Conservation (phyloP, 2,888 invertebrate species). For the Pheosia tremula region DNA sequence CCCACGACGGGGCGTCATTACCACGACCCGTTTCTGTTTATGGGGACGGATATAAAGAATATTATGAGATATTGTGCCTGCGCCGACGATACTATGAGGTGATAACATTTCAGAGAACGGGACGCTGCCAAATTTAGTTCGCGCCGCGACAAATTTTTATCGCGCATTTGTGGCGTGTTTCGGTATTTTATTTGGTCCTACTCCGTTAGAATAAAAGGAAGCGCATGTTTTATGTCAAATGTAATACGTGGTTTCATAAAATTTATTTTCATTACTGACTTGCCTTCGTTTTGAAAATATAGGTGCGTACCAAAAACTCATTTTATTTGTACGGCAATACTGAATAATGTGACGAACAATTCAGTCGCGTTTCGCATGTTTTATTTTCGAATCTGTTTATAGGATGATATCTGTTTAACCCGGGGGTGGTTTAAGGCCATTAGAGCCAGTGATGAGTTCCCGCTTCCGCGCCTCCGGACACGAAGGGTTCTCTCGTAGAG, state of each 20-base stretch:
- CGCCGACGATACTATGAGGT: constrained; percentile 76
- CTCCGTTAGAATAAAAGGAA: constrained; percentile 18
- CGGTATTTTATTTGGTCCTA: constrained; percentile 29
- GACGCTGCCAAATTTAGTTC: constrained; percentile 64
- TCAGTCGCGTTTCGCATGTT: constrained; percentile 36
- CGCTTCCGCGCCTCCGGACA: constrained; percentile 73
- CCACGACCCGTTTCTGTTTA: constrained; percentile 81
- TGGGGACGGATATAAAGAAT: constrained; percentile 82
- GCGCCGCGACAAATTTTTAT: constrained; percentile 67
- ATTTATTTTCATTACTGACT: not conserved
- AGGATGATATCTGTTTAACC: constrained; percentile 66
- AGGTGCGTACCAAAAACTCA: constrained; percentile 11
- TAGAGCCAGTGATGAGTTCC: constrained; percentile 73
- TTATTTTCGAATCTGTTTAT: constrained; percentile 56
- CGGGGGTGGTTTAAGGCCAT: constrained; percentile 68
- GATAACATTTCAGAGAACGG: constrained; percentile 70
- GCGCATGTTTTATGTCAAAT: not conserved
- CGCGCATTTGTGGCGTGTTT: constrained; percentile 38
- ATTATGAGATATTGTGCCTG: constrained; percentile 81
- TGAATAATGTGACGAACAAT: constrained; percentile 44
- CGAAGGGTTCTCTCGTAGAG: constrained; percentile 56
- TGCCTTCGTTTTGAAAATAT: not conserved
- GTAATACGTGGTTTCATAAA: not conserved
- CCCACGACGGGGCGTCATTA: constrained; percentile 77
- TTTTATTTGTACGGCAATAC: constrained; percentile 24